Conservation (phyloP, 2,888 invertebrate species). For the Amphipyra berbera region DNA sequence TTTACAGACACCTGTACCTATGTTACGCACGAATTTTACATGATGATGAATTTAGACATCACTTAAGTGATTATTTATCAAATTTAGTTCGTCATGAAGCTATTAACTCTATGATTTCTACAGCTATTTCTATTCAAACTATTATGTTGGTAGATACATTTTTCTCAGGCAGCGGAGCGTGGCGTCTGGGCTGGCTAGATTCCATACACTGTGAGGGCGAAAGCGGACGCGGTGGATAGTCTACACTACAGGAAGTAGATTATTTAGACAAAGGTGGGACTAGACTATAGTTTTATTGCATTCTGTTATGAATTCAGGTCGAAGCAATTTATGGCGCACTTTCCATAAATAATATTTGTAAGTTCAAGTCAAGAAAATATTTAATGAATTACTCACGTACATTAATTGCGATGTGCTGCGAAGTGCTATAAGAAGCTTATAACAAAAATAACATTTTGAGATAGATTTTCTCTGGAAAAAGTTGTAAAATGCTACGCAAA, state of each 20-base stretch:
- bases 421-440: too few relatives aligned
- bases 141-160: slow-evolving; percentile 73
- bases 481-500: too few relatives aligned
- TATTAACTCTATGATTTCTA: slow-evolving; percentile 49
- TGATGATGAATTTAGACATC: slow-evolving; percentile 37
- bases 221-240: slow-evolving; percentile 64
- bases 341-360: not conserved
- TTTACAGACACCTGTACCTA: not conserved
- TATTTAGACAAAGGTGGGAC: slow-evolving; percentile 58
- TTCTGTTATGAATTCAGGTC: slow-evolving; percentile 23
- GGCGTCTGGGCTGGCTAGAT: slow-evolving; percentile 76
- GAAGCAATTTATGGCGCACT: not conserved
- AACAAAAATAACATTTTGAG: too few relatives aligned
- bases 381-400: too few relatives aligned
- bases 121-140: slow-evolving; percentile 52
- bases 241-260: slow-evolving; percentile 59
- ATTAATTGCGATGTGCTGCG: too few relatives aligned
- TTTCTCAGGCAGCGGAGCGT: slow-evolving; percentile 85
- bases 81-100: slow-evolving; percentile 32
- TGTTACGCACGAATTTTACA: slow-evolving; percentile 19
- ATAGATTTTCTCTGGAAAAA: too few relatives aligned
- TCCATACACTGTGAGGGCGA: slow-evolving; percentile 65
- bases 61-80: slow-evolving; percentile 37
- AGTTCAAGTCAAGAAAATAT: too few relatives aligned
- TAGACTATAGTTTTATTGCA: slow-evolving; percentile 48